Base-by-base conservation (phyloP, 2,888 invertebrate species). In the Ethmia dodecea region DNA sequence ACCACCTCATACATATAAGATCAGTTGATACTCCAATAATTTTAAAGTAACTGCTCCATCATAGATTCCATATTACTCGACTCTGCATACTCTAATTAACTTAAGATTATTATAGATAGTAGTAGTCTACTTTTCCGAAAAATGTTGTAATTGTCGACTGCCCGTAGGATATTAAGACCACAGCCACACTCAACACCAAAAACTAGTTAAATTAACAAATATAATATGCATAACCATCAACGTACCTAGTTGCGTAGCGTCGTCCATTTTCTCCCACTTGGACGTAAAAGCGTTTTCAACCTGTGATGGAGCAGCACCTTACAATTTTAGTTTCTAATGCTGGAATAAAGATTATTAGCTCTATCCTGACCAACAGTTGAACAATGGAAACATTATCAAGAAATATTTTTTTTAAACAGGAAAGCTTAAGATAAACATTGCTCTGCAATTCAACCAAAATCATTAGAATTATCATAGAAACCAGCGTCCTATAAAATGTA, bases 221-320 rank as follows among this genome's bases (percentile, higher is more conserved):
- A 22, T n/a, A 22, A 22, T n/a, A 3, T 22, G 37, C 42, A 37
- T 43, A 41, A 60, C 52, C 45, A 47, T 59, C 52, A 80, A 90
- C 94, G 91, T 90, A 96, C 96, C 95, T 78, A 96, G 87, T 88
- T 92, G 93, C 58, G 91, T 90, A 43, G 92, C 92, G 77, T 91
- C 91, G 87, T 96, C 96, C 88, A 93, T 88, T 81, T 88, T 89
- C 88, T 96, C 96, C 96, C 96, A 96, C 86, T 94, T 94, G 64
- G 87, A 87, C 30, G 86, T 73, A 79, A 87, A 86, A 66, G 70
- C 65, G 71, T 58, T 78, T 72, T 83, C 77, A 60, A 86, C 86
- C 86, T 87, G 86, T 70, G 65, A 57, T 58, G 61, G 65, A 61
- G 70, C 69, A 72, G 70, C 73, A 72, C 58, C 75, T 76, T 73